phyloP scores from a whole-genome alignment of 1,140 invertebrate genomes.

The Pseudomyrmex concolor region DNA sequence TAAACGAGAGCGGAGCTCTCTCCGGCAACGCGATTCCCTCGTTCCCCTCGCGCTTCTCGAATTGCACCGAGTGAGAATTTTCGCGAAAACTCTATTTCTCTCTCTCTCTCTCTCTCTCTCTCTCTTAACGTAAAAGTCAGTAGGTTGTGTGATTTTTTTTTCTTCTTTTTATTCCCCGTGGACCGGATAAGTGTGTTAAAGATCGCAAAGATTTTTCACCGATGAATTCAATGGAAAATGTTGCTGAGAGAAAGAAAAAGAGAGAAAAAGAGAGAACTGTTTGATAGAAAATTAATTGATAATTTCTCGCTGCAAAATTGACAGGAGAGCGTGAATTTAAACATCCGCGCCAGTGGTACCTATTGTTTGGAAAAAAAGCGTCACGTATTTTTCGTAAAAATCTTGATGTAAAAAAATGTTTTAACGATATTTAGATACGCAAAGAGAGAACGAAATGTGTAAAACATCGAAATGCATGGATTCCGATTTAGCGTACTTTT shows the following conservation, averaged over 20 bases:
- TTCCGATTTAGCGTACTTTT: slow-evolving; percentile 5
- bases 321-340: no score
- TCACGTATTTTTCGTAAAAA: no score
- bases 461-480: slow-evolving; percentile 1
- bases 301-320: no score
- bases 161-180: no score
- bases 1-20: background rate
- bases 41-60: background rate
- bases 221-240: background rate
- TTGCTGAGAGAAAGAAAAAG: background rate
- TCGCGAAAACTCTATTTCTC: background rate
- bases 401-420: no score
- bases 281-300: no score
- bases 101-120: no score
- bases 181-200: background rate
- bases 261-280: no score
- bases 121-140: background rate
- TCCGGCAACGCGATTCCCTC: background rate
- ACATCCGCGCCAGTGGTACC: no score
- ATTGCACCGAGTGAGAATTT: background rate
- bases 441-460: slow-evolving; percentile 2
- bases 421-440: background rate
- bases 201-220: background rate
- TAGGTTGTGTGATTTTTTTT: background rate
- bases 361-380: no score